These are phyloP conservation scores for Paramuricea clavata DNA, from an alignment of 92 coral and sea anemone genomes.

Conservation along the genomic window DNA sequence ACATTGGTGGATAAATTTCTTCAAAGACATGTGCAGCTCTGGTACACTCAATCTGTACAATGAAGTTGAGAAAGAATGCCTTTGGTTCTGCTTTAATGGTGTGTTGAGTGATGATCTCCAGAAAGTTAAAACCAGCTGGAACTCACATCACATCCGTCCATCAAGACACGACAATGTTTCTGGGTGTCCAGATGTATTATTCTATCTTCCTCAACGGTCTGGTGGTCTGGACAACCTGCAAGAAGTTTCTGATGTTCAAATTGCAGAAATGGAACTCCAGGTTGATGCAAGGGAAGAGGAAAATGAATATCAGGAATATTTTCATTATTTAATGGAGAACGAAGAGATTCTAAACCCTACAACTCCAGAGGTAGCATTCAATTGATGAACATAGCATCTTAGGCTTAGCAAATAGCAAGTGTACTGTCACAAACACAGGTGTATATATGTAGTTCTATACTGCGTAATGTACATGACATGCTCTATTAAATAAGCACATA, in stretches of 20 bases:
- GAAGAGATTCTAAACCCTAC: constrained; percentile 64
- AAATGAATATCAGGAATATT: constrained; percentile 70
- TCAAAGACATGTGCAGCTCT: constrained; percentile 1
- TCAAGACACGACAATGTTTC: constrained; percentile 41
- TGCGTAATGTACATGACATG: no score
- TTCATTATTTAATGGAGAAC: constrained; percentile 68
- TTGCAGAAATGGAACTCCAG: constrained; percentile 63
- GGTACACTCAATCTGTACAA: constrained; percentile 26
- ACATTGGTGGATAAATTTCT: constrained; percentile 38
- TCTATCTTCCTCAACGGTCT: constrained; percentile 69
- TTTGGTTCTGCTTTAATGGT: constrained; percentile 17
- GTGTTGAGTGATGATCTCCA: constrained; percentile 29
- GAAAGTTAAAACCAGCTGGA: constrained; percentile 29
- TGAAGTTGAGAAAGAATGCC: constrained; percentile 14
- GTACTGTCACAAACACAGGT: background rate
- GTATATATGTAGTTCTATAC: background rate
- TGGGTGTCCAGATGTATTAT: constrained; percentile 66
- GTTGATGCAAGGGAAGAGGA: constrained; percentile 25
- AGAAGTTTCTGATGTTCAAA: constrained; percentile 22
- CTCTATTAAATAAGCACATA: no score
- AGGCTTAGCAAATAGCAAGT: background rate
- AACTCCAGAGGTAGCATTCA: constrained; percentile 61
- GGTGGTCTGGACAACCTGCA: constrained; percentile 61
- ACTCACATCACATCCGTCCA: constrained; percentile 27
- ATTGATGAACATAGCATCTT: constrained; percentile 14